These are phyloP conservation scores for Romanomermis culicivorax DNA, from an alignment of 2,888 invertebrate genomes.

Conservation along the genomic window DNA sequence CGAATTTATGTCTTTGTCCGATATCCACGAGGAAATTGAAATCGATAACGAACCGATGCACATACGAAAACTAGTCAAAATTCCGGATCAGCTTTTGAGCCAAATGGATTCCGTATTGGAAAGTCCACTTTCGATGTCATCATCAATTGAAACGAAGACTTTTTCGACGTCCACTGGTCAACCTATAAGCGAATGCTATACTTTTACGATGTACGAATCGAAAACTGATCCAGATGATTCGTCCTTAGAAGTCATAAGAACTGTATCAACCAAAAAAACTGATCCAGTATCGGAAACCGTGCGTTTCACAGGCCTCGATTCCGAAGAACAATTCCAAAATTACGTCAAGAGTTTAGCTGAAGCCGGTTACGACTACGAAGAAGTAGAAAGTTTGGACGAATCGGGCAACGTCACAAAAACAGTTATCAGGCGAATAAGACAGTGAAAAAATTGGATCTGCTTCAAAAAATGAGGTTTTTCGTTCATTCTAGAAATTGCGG, in stretches of 20 bases:
- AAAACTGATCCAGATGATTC: neutral
- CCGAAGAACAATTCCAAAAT: conserved; percentile 14
- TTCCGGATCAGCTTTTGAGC: neutral
- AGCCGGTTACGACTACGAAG: conserved; percentile 15
- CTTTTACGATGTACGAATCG: neutral
- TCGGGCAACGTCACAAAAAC: conserved; percentile 26
- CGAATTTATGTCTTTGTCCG: conserved; percentile 24
- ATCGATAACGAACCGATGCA: conserved; percentile 21
- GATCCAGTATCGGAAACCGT: conserved; percentile 24
- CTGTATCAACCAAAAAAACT: conserved; percentile 22
- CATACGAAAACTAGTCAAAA: neutral
- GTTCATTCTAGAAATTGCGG: too few species aligned
- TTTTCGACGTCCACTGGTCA: too few species aligned
- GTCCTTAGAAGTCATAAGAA: conserved; percentile 15
- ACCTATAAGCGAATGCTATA: neutral
- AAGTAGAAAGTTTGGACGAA: conserved; percentile 22
- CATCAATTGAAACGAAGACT: too few species aligned
- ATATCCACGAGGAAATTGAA: conserved; percentile 25
- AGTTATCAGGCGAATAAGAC: neutral
- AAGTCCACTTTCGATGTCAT: neutral
- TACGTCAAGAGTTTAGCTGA: conserved; percentile 18
- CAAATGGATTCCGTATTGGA: neutral
- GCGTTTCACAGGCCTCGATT: conserved; percentile 26
- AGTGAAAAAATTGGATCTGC: neutral
- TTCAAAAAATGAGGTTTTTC: too few species aligned